A percentile compares a stretch with the other conserved stretches of the same genome.
phyloP scores from a whole-genome alignment of 2,888 invertebrate genomes.

The Phytoseiulus persimilis region DNA sequence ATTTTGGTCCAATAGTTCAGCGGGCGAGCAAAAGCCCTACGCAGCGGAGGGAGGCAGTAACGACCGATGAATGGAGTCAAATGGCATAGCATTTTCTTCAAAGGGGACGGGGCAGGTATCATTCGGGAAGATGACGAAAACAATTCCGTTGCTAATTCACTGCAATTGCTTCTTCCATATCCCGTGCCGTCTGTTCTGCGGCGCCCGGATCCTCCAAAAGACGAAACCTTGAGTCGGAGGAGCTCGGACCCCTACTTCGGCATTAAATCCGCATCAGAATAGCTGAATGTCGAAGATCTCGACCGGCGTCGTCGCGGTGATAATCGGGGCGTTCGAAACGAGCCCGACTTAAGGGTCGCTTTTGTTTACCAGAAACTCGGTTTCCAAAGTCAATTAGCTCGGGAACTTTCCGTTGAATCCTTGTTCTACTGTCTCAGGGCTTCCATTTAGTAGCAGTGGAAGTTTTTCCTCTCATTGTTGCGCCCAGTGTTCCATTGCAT shows the following conservation, averaged over 20 bases:
- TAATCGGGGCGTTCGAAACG: too few species aligned
- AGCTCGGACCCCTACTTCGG: not conserved
- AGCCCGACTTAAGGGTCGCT: too few species aligned
- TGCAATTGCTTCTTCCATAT: not conserved
- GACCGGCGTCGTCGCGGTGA: too few species aligned
- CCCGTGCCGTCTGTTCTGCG: too few species aligned
- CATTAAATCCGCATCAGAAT: too few species aligned
- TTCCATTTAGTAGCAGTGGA: not conserved
- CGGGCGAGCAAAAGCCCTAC: not conserved
- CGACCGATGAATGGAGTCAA: not conserved
- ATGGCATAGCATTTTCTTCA: not conserved
- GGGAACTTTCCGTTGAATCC: not conserved
- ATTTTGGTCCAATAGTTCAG: not conserved
- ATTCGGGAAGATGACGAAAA: not conserved
- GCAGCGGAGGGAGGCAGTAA: not conserved
- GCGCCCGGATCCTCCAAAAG: not conserved
- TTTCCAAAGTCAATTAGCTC: not conserved
- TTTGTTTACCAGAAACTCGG: too few species aligned
- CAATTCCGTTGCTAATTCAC: not conserved
- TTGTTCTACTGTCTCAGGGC: not conserved
- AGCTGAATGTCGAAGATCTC: too few species aligned
- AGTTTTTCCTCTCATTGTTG: not conserved
- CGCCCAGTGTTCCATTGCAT: not conserved
- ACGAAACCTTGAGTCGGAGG: not conserved
- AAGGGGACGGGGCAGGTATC: not conserved